A percentile compares a stretch with the other conserved stretches of the same genome.
Conservation (phyloP, 2,888 invertebrate genomes). For the Aphrophora alni region DNA sequence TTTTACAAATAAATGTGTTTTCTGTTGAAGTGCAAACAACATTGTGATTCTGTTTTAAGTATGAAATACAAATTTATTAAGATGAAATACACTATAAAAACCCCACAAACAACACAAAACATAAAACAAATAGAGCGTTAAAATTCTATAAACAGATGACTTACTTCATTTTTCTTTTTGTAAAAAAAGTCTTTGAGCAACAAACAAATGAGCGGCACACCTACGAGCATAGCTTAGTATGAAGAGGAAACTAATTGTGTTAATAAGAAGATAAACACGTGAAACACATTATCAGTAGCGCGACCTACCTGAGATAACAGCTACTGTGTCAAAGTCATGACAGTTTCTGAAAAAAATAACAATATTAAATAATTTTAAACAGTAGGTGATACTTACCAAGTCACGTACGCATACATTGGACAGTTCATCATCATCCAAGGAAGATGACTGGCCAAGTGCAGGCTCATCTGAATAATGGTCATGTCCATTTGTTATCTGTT, state of each 20-base stretch:
- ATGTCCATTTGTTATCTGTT: conserved; percentile 22
- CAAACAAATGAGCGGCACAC: conserved; percentile 6
- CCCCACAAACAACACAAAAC: background rate
- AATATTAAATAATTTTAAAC: background rate
- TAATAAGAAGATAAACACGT: background rate
- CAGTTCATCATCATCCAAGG: conserved; percentile 61
- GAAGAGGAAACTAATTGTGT: conserved; percentile 4
- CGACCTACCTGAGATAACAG: background rate
- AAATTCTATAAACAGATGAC: background rate
- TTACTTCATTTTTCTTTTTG: conserved; percentile 2
- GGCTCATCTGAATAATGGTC: background rate
- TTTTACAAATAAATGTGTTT: too few relatives aligned
- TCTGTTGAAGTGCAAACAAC: too few relatives aligned
- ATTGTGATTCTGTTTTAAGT: too few relatives aligned
- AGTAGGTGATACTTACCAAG: conserved; percentile 63
- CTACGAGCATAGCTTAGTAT: conserved; percentile 3
- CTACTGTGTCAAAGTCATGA: background rate
- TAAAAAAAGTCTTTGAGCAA: background rate
- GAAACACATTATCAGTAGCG: conserved; percentile 7
- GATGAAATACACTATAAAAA: background rate
- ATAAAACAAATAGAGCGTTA: too few relatives aligned
- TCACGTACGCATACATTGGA: conserved; percentile 69
- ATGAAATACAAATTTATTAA: too few relatives aligned
- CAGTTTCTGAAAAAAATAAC: conserved; percentile 28
- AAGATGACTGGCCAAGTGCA: background rate